Evolutionary conservation across 2,113 vertebrate genomes (phyloP).

Genomic region (Gallinago jamesoni): DNA sequence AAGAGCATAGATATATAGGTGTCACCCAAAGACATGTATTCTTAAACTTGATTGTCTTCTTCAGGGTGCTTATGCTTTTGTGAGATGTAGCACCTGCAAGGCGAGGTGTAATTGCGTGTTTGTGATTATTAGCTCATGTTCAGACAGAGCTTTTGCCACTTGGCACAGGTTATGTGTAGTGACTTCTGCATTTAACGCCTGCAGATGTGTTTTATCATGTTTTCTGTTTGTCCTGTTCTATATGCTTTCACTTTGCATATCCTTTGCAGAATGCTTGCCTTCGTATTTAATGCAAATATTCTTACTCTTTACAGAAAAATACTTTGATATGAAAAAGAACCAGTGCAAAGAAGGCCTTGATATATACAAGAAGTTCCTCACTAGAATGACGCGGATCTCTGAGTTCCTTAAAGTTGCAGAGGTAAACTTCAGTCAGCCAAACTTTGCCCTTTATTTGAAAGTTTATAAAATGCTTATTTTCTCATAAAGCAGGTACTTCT

Average conservation of each 20-base stretch:
- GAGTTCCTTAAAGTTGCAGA: conserved; percentile 99
- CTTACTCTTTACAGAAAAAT: conserved; percentile 85
- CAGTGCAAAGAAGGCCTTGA: conserved; percentile 99
- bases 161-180: not conserved
- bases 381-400: conserved; percentile 97
- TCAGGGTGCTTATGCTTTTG: not conserved
- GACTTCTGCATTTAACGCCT: not conserved
- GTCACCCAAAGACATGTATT: not conserved
- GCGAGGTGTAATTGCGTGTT: not conserved
- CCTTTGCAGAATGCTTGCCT: not conserved
- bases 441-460: not conserved
- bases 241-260: not conserved
- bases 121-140: not conserved
- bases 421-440: conserved; percentile 72
- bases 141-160: not conserved
- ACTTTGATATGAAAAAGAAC: conserved; percentile 99
- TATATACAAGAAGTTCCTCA: conserved; percentile 98
- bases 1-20: not conserved
- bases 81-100: not conserved
- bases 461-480: not conserved
- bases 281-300: not conserved
- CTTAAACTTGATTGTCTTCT: not conserved
- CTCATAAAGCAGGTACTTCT: not conserved
- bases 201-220: not conserved
- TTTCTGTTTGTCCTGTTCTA: not conserved